Percentiles rank a stretch among this genome's conserved stretches.
These are phyloP conservation scores for Anneissia japonica DNA, from an alignment of 35 echinoderm and acorn worm genomes.

Conservation along the genomic window DNA sequence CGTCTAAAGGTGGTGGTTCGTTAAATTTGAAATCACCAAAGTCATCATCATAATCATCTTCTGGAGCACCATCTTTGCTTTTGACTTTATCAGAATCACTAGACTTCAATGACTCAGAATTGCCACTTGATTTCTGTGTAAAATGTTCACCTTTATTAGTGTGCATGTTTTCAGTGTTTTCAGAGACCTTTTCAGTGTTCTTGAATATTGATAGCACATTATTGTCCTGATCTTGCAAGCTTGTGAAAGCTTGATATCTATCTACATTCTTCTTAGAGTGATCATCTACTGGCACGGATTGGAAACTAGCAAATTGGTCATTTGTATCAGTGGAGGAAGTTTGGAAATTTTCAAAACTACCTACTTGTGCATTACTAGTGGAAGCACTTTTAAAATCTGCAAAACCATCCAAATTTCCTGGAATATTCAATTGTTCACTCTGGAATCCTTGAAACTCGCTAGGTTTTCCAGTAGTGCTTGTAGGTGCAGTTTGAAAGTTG, in stretches of 20 bases:
- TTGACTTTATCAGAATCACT: neutral
- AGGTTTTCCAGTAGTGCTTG: neutral
- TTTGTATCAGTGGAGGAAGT: too few relatives aligned
- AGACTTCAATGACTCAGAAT: neutral
- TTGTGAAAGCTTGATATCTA: constrained; percentile 6
- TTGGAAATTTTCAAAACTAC: too few relatives aligned
- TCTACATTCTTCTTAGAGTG: neutral
- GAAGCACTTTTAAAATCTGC: neutral
- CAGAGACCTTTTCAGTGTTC: neutral
- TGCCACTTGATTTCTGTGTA: neutral
- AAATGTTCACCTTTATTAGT: neutral
- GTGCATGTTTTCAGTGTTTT: neutral
- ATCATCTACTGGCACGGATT: neutral
- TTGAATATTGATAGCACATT: neutral
- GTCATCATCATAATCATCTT: constrained; percentile 46
- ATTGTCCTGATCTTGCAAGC: neutral
- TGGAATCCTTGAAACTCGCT: neutral
- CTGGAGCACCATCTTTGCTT: neutral
- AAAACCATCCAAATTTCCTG: constrained; percentile 1
- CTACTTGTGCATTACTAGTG: neutral
- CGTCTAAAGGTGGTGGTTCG: neutral
- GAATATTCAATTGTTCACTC: neutral
- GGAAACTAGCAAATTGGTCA: neutral
- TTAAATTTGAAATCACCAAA: constrained; percentile 63
- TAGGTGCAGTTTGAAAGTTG: neutral